Conservation (phyloP, 1,140 invertebrate genomes). For the Rhyzopertha dominica region DNA sequence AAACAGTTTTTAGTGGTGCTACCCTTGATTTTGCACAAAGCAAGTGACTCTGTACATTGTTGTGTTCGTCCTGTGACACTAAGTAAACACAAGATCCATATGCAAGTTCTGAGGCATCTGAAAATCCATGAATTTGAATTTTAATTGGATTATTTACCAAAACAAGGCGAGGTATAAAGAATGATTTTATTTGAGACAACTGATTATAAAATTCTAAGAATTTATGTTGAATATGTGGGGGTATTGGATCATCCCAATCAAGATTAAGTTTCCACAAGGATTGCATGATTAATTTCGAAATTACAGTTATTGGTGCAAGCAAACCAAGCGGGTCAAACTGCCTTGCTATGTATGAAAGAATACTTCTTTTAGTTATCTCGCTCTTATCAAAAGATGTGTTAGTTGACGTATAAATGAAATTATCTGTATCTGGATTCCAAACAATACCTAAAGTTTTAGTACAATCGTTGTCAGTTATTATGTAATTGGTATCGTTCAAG, state of each 20-base stretch:
- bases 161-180: constrained; percentile 15
- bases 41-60: constrained; percentile 29
- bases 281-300: constrained; percentile 40
- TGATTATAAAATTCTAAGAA: constrained; percentile 9
- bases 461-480: constrained; percentile 24
- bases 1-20: constrained; percentile 43
- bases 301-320: constrained; percentile 27
- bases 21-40: constrained; percentile 44
- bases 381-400: constrained; percentile 20
- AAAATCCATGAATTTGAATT: constrained; percentile 41
- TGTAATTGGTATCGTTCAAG: constrained; percentile 17
- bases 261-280: constrained; percentile 31
- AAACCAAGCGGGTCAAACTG: constrained; percentile 39
- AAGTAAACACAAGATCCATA: constrained; percentile 41
- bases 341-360: constrained; percentile 29
- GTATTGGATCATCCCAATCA: constrained; percentile 34
- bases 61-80: constrained; percentile 6
- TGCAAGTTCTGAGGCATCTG: constrained; percentile 35
- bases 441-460: constrained; percentile 27
- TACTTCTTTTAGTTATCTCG: constrained; percentile 30
- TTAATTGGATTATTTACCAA: not conserved
- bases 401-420: too few relatives aligned
- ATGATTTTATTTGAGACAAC: constrained; percentile 6
- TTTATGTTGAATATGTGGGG: constrained; percentile 1
- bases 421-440: constrained; percentile 18